Evolutionary conservation across 2,888 invertebrate species (phyloP).

Genomic region (Coleophora deauratella): DNA sequence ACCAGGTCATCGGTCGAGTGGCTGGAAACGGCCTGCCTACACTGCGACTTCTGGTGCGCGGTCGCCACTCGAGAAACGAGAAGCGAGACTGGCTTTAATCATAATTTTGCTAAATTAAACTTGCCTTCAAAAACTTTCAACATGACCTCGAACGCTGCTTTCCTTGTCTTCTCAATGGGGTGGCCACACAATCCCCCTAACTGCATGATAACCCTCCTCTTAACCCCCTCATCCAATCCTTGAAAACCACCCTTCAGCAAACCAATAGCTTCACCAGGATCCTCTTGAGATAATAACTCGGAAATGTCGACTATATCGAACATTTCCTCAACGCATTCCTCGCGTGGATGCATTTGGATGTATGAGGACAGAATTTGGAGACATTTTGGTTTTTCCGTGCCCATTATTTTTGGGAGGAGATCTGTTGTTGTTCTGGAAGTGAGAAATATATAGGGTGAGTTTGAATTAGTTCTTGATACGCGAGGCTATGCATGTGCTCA

Average conservation of each 20-base stretch:
- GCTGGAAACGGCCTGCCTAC: too few relatives aligned
- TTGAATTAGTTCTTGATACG: too few relatives aligned
- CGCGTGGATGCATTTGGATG: conserved; percentile 14
- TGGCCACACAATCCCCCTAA: conserved; percentile 12
- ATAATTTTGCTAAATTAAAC: not conserved
- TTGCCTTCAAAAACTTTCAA: conserved; percentile 27
- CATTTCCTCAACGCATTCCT: conserved; percentile 18
- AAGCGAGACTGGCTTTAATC: too few relatives aligned
- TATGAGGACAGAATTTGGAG: conserved; percentile 33
- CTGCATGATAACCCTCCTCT: conserved; percentile 16
- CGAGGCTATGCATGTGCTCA: too few relatives aligned
- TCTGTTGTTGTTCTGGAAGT: conserved; percentile 26
- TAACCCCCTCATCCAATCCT: conserved; percentile 19
- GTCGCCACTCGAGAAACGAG: too few relatives aligned
- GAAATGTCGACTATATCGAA: conserved; percentile 19
- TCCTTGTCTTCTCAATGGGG: conserved; percentile 14
- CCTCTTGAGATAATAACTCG: conserved; percentile 12
- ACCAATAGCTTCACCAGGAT: conserved; percentile 15
- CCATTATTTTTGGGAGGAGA: conserved; percentile 22
- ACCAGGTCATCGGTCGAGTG: too few relatives aligned
- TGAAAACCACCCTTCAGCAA: conserved; percentile 20
- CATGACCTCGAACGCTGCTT: conserved; percentile 24
- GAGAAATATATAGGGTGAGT: too few relatives aligned
- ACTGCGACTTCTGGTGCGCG: too few relatives aligned
- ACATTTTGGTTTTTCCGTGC: conserved; percentile 31